These are phyloP conservation scores for Athene noctua DNA, from an alignment of 2,113 vertebrate genomes.

Conservation along the genomic window DNA sequence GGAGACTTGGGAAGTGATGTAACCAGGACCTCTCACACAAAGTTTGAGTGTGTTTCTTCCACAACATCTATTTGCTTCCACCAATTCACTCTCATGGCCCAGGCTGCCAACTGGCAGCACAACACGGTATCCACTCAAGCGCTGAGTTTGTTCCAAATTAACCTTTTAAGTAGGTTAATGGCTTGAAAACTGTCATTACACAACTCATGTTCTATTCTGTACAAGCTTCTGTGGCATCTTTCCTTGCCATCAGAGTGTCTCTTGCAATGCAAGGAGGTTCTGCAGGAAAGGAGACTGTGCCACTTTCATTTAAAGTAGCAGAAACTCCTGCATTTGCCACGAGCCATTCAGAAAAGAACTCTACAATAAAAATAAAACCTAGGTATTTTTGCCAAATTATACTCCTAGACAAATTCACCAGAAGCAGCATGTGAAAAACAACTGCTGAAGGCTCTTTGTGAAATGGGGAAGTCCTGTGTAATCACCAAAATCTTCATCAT, in stretches of 20 bases:
- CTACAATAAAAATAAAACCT: neutral
- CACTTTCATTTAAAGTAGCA: neutral
- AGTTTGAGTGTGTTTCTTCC: neutral
- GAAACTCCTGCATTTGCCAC: neutral
- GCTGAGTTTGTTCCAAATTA: slow-evolving; percentile 59
- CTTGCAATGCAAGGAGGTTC: neutral
- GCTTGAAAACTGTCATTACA: slow-evolving; percentile 59
- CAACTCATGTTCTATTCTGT: slow-evolving; percentile 41
- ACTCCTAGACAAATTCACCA: neutral
- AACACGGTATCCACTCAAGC: neutral
- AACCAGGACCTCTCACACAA: slow-evolving; percentile 32
- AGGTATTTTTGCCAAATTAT: neutral
- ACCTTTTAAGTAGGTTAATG: slow-evolving; percentile 65
- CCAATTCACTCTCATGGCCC: neutral
- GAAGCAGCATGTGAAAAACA: neutral
- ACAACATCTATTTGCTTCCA: slow-evolving; percentile 26
- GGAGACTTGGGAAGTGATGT: neutral
- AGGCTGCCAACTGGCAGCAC: slow-evolving; percentile 57
- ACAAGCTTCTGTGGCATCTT: slow-evolving; percentile 19
- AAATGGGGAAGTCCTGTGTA: neutral
- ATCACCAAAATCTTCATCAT: neutral
- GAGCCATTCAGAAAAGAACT: neutral
- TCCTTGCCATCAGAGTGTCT: neutral
- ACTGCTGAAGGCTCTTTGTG: neutral
- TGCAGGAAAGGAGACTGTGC: neutral